These are phyloP conservation scores for Ramphastos sulfuratus DNA, from an alignment of 2,113 vertebrate genomes.

Conservation along the genomic window DNA sequence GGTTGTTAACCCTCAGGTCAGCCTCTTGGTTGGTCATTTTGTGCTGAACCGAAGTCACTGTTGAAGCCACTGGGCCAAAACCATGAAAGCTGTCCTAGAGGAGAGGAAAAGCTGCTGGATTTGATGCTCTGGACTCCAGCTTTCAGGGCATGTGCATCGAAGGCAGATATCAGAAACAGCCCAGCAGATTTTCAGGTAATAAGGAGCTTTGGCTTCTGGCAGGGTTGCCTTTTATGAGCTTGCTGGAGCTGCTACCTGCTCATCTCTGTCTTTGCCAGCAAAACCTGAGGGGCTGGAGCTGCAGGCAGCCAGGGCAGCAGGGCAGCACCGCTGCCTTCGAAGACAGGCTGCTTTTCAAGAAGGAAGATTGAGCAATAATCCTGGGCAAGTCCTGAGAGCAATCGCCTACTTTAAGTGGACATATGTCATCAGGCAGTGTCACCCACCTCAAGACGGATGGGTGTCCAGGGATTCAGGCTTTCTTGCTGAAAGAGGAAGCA, in stretches of 20 bases:
- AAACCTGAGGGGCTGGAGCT: background rate
- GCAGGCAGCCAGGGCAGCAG: background rate
- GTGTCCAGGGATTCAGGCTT: background rate
- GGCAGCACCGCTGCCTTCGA: background rate
- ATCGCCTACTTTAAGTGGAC: background rate
- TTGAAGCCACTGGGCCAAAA: background rate
- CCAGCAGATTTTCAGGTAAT: background rate
- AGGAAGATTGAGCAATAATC: background rate
- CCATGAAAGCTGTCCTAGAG: accelerated
- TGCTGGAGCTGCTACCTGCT: background rate
- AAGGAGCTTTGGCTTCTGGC: background rate
- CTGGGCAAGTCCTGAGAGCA: background rate
- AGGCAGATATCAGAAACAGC: background rate
- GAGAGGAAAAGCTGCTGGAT: background rate
- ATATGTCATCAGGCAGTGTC: background rate
- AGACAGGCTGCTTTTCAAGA: background rate
- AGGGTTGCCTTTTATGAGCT: background rate
- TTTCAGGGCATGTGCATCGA: accelerated
- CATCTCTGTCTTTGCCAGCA: background rate
- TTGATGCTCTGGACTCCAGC: background rate
- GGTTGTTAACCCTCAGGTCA: background rate
- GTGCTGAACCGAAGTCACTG: background rate
- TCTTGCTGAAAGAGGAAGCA: background rate
- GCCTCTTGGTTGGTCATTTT: background rate
- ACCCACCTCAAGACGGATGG: background rate